Evolutionary conservation across 2,888 invertebrate genomes (phyloP), one percentile per base, ranked within the genome.

Genomic region (Pheosia gnoma): DNA sequence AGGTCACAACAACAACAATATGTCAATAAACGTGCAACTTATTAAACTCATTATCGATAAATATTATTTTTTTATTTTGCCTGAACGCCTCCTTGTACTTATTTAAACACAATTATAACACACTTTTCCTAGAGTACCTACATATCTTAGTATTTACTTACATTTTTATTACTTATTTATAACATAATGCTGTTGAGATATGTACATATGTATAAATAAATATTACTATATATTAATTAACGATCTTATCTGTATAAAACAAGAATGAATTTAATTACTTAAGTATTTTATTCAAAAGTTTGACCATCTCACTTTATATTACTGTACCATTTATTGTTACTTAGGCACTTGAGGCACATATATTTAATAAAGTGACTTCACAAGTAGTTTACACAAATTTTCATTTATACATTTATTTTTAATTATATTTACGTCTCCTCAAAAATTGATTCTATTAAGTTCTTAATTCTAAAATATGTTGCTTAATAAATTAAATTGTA

Each of bases 71-170:
- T 51, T 53, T 38, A 53, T 53, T 53, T 10, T 53, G 37, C 36
- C 37, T 37, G 38, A 37, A 11, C 8, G 4, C 37, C 37, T 53
- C 37, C 53, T 10, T 53, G 11, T 51, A 51, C 8, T 25, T 25
- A 51, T 10, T 11, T 45, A 10, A 10, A n/a, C 47, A 5, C n/a
- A 47, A 47, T 47, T 47, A n/a, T 47, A 5, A 52, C 10, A 36
- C 36, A 36, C 9, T 37, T 25, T n/a, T 49, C 7, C 13, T 49
- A 49, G 49, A 37, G 53, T 53, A 25, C 25, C 25, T 25, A 25
- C 37, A 37, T 53, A 53, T 8, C 36, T 53, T 38, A 38, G 38
- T 54, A 54, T 36, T 52, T 52, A 52, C 54, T 38, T 54, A 54
- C 11, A 54, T 54, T 13, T 51, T 37, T 38, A 4, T 38, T 25